These are phyloP conservation scores for Stictonetta naevosa DNA, from an alignment of 2,113 vertebrate genomes.

Conservation along the genomic window DNA sequence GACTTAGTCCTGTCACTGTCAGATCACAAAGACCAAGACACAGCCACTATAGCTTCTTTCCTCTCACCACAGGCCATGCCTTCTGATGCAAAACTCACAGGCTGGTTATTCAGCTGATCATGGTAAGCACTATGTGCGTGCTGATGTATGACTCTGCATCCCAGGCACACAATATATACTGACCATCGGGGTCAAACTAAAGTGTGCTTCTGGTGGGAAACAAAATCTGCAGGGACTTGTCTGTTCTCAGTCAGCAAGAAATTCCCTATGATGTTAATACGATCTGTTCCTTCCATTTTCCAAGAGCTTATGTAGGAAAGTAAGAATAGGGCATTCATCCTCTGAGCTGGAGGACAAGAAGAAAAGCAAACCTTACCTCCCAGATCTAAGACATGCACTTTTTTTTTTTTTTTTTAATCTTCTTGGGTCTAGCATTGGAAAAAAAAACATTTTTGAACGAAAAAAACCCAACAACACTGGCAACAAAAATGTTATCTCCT, in stretches of 20 bases:
- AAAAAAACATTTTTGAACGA: not conserved
- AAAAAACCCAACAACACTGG: not conserved
- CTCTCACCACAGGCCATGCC: not conserved
- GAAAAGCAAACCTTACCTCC: not conserved
- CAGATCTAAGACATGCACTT: not conserved
- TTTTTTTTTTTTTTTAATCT: not conserved
- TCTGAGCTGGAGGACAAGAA: not conserved
- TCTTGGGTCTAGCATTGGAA: not conserved
- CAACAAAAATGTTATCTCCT: not conserved
- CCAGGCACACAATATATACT: fast-evolving
- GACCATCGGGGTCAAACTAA: not conserved
- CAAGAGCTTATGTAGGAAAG: not conserved
- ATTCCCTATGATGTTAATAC: fast-evolving
- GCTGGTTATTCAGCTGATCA: fast-evolving
- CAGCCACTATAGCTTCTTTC: fast-evolving
- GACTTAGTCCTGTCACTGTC: not conserved
- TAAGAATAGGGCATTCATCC: not conserved
- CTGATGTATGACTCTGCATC: not conserved
- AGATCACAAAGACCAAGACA: too few relatives aligned
- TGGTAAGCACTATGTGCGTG: fast-evolving
- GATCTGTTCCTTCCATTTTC: not conserved
- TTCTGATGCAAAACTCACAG: not conserved
- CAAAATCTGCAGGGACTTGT: too few relatives aligned
- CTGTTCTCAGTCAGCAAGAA: too few relatives aligned
- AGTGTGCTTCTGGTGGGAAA: not conserved